Conservation (phyloP, 1,140 invertebrate species). For the Pogonus chalceus region DNA sequence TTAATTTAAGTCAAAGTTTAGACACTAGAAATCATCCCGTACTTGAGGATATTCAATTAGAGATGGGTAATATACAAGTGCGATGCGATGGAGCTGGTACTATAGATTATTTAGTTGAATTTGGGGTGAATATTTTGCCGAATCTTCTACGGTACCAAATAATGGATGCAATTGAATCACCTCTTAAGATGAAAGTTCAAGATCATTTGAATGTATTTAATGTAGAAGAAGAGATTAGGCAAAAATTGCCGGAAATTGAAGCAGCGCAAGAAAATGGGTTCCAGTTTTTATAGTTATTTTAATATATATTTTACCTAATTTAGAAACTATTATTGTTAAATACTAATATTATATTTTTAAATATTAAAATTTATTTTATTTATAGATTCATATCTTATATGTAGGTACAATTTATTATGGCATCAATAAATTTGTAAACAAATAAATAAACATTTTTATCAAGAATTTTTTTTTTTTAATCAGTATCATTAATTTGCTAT, state of each 20-base stretch:
- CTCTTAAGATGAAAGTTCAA: slow-evolving; percentile 55
- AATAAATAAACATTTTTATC: too few relatives aligned
- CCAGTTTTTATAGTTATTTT: background rate
- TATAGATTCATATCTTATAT: too few relatives aligned
- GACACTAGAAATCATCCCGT: slow-evolving; percentile 61
- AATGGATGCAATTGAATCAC: slow-evolving; percentile 68
- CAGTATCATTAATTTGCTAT: too few relatives aligned
- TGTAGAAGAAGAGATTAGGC: slow-evolving; percentile 58
- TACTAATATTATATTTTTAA: too few relatives aligned
- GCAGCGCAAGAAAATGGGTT: slow-evolving; percentile 40
- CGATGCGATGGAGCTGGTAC: slow-evolving; percentile 67
- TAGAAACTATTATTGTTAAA: too few relatives aligned
- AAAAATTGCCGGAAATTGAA: slow-evolving; percentile 53
- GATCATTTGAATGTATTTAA: slow-evolving; percentile 59
- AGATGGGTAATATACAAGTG: slow-evolving; percentile 74
- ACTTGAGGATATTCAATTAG: slow-evolving; percentile 62
- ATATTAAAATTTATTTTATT: too few relatives aligned
- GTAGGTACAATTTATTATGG: too few relatives aligned
- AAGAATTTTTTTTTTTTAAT: too few relatives aligned
- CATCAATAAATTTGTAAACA: too few relatives aligned
- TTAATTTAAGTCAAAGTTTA: slow-evolving; percentile 60
- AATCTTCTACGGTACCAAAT: slow-evolving; percentile 76
- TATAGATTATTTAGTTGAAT: slow-evolving; percentile 68
- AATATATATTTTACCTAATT: too few relatives aligned
- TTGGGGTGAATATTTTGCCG: slow-evolving; percentile 64